Evolutionary conservation across 2,888 invertebrate species (phyloP).

Genomic region (Nudaria mundana): DNA sequence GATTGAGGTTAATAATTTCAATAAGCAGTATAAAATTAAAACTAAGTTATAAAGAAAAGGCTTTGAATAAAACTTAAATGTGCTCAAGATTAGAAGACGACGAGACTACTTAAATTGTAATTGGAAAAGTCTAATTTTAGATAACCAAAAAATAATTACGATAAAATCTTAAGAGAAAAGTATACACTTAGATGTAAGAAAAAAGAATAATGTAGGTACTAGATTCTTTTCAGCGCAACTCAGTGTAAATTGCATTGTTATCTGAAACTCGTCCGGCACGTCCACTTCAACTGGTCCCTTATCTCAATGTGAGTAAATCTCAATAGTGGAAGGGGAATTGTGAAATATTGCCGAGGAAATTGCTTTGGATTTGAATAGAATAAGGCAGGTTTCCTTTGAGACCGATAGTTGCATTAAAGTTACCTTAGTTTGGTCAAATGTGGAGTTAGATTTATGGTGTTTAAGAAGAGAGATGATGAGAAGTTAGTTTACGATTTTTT

Average conservation of each 20-base stretch:
- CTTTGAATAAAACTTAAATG: no score
- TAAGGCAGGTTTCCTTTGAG: constrained; percentile 32
- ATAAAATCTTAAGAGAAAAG: no score
- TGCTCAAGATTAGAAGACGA: no score
- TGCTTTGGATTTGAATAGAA: constrained; percentile 41
- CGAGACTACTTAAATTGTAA: no score
- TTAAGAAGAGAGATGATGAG: constrained; percentile 2
- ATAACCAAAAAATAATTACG: no score
- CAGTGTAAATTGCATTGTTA: constrained; percentile 69
- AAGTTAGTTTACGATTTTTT: not conserved
- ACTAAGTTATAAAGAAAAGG: no score
- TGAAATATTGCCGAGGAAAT: constrained; percentile 56
- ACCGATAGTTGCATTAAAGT: constrained; percentile 26
- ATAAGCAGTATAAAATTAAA: no score
- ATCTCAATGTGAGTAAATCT: constrained; percentile 60
- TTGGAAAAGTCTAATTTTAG: no score
- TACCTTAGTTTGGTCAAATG: constrained; percentile 13
- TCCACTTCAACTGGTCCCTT: constrained; percentile 48
- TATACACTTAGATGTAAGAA: no score
- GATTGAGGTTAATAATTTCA: no score
- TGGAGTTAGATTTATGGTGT: constrained; percentile 7
- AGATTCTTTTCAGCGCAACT: constrained; percentile 28
- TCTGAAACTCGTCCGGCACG: constrained; percentile 36
- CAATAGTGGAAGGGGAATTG: constrained; percentile 40
- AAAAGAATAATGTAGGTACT: no score